Percentiles rank a stretch among this genome's conserved stretches.
Conservation (phyloP, 2,797 vertebrate genomes). For the Sarcoramphus papa region DNA sequence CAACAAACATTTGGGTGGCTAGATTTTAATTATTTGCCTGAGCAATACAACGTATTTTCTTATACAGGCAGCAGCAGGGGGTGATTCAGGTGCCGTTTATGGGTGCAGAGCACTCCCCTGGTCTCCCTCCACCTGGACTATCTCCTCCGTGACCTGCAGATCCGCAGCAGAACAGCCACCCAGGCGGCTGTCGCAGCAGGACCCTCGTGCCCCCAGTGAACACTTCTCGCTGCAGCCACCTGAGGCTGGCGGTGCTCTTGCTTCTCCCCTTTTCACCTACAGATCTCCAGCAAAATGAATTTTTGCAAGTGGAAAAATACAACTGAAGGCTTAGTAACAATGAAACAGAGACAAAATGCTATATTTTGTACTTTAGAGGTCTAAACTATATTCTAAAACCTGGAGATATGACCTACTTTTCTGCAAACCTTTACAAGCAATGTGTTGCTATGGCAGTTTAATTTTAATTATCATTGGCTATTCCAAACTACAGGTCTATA, state of each 20-base stretch:
- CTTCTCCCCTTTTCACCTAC: not conserved
- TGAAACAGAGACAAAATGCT: not conserved
- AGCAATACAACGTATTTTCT: not conserved
- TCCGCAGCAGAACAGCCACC: not conserved
- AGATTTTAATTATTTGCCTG: not conserved
- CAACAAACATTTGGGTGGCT: no score
- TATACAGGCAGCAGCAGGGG: fast-evolving
- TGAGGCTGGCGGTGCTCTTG: not conserved
- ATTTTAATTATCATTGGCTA: not conserved
- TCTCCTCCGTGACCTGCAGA: not conserved
- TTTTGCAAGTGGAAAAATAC: not conserved
- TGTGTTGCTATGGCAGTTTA: not conserved
- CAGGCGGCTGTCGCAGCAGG: not conserved
- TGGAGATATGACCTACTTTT: not conserved
- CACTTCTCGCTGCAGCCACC: not conserved
- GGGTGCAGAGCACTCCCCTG: not conserved
- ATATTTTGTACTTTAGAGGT: not conserved
- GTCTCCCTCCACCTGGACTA: not conserved
- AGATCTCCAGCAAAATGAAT: not conserved
- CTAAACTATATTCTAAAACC: not conserved
- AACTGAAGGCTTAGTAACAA: not conserved
- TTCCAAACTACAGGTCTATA: not conserved
- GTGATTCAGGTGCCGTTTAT: not conserved
- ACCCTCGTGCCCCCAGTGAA: fast-evolving
- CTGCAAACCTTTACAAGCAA: not conserved